Evolutionary conservation across 2,113 vertebrate species (phyloP), one percentile per base, ranked within the genome.

Genomic region (Asarcornis scutulata): DNA sequence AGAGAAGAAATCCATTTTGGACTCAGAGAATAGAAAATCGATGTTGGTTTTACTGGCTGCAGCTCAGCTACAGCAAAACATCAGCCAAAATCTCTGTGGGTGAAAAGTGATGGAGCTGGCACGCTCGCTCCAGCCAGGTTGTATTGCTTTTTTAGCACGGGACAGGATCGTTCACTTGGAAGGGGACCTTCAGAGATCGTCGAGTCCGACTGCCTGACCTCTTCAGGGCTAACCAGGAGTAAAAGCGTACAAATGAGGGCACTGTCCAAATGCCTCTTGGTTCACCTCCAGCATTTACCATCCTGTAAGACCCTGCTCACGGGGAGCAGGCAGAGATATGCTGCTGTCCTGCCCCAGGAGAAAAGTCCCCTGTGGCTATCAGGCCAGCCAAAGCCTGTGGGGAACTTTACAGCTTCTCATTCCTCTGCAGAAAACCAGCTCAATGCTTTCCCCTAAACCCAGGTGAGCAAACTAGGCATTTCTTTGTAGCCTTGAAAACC

Each of bases 1-100:
- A 5, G 9, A 44, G 46, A 56, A 83, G 52, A 92, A 91, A 91
- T 48, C 17, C 58, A 83, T 85, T 95, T 83, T 84, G 67, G 20
- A 73, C 48, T 93, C 55, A 55, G 36, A 84, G 68, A 95, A 96
- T 56, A 59, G 67, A 92, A 97, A 97, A 97, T 94, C 85, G 67
- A 72, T 96, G 72, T 91, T 44, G 21, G 83, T 62, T 96, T 74
- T 83, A 46, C 25, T 83, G 34, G 46, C 26, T 82, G 14, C 13
- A 89, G 17, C 48, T 88, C 77, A 88, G 83, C 77, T 90, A 18
- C 23, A 81, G 50, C 56, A 97, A 94, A 94, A 53, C 62, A 21
- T 90, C 66, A 46, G 62, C 69, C 69, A 89, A 89, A 96, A 72
- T 75, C 52, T 78, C 66, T 2, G 2, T 84, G 84, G 74, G 64